Base-by-base conservation (phyloP, 2,888 invertebrate genomes). In the Venustoraphidia nigricollis region DNA sequence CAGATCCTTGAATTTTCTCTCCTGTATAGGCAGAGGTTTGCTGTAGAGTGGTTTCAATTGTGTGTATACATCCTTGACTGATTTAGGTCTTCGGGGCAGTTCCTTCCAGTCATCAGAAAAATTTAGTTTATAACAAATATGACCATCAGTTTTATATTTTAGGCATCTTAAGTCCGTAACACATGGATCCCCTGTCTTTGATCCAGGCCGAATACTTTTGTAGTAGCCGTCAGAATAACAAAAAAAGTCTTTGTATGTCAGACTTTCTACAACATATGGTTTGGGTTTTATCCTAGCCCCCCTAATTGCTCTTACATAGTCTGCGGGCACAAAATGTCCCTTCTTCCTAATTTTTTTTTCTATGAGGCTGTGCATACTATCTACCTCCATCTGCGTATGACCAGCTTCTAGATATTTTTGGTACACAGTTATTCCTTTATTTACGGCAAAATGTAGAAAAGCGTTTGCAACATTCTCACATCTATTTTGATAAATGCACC, bases 321-420 rank as follows among this genome's bases (percentile, higher is more conserved):
- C 52, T 38, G 53, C 53, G 14, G 54, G 54, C 42, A 54, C 39
- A 46, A 48, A 53, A 13, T 55, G 48, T 51, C 52, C 41, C 51
- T 48, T 38, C 44, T 44, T 9, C 49, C 51, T 35, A 53, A 40
- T 46, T 49, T 50, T 41, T 41, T 44, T 38, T 36, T 54, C 54
- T 40, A 54, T 52, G 36, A 44, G 44, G 27, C 45, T 45, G 44
- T 54, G 52, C 35, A 53, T 49, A n/a, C 52, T 54, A 38, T 59
- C 58, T 10, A 57, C 54, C 50, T 57, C 58, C 55, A 57, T 58
- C 40, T 59, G 56, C 36, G 56, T 58, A 49, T 58, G 56, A 17
- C 56, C 55, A 38, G 54, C 54, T 47, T 54, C 58, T 17, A 54
- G 47, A 50, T 56, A 54, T 43, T 56, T 57, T 52, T 56, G 53